phyloP scores from a whole-genome alignment of 1,140 invertebrate species.

The Heliconius eleuchia region DNA sequence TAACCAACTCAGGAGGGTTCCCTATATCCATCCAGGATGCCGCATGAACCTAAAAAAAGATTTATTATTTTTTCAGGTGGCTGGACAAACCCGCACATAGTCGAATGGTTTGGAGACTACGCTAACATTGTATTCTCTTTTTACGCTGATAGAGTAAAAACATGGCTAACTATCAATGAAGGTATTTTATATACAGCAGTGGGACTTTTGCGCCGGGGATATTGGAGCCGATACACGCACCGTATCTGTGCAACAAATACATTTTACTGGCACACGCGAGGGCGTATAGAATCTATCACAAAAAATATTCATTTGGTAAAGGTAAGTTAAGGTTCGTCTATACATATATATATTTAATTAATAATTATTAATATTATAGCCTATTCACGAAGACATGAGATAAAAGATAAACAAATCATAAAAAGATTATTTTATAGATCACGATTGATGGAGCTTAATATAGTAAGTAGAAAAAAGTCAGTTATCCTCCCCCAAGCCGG shows the following conservation, averaged over 20 bases:
- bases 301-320: neutral
- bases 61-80: conserved; percentile 23
- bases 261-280: conserved; percentile 34
- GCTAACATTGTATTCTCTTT: conserved; percentile 29
- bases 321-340: neutral
- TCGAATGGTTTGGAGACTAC: conserved; percentile 35
- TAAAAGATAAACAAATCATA: too few relatives aligned
- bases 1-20: too few relatives aligned
- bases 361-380: too few relatives aligned
- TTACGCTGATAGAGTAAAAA: conserved; percentile 33
- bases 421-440: too few relatives aligned
- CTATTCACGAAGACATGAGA: too few relatives aligned
- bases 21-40: too few relatives aligned
- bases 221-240: conserved; percentile 26
- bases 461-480: too few relatives aligned
- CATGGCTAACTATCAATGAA: conserved; percentile 38
- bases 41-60: too few relatives aligned
- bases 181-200: conserved; percentile 23
- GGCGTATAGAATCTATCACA: conserved; percentile 31
- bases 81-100: conserved; percentile 38
- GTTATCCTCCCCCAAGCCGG: too few relatives aligned
- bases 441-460: too few relatives aligned
- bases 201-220: conserved; percentile 20
- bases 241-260: conserved; percentile 34
- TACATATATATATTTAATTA: neutral